A percentile compares a stretch with the other conserved stretches of the same genome.
Evolutionary conservation across 2,797 vertebrate species (phyloP).

Genomic region (Liparis tanakae): DNA sequence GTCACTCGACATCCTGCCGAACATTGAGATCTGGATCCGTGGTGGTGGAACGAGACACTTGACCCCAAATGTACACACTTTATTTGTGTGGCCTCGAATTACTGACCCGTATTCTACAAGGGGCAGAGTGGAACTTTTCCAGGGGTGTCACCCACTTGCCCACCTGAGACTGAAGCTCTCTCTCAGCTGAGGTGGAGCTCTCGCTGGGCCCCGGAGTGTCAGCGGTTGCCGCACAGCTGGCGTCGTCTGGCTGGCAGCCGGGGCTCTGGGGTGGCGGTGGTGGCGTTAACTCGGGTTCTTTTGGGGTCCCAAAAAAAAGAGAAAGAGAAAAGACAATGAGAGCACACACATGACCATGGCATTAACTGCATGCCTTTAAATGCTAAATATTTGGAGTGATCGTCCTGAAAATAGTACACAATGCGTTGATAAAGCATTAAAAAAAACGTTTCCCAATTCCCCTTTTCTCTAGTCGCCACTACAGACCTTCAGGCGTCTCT

Average conservation of each 20-base stretch:
- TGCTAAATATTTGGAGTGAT: too few relatives aligned
- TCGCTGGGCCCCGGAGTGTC: conserved; percentile 74
- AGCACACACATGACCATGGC: not conserved
- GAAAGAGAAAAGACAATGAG: conserved; percentile 17
- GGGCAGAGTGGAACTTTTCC: too few relatives aligned
- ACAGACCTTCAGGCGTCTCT: conserved; percentile 65
- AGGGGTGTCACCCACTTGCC: conserved; percentile 18
- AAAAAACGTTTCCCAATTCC: not conserved
- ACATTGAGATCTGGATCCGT: conserved; percentile 14
- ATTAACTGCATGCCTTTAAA: not conserved
- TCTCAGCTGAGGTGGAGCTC: conserved; percentile 62
- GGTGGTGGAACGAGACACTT: conserved; percentile 35
- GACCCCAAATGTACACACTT: conserved; percentile 60
- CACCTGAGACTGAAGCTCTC: conserved; percentile 72
- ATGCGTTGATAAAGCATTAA: not conserved
- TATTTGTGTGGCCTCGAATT: conserved; percentile 57
- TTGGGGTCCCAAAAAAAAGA: conserved; percentile 57
- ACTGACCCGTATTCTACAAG: conserved; percentile 60
- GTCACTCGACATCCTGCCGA: not conserved
- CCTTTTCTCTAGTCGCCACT: conserved; percentile 1
- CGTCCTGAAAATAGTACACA: not conserved
- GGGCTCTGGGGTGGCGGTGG: conserved; percentile 75
- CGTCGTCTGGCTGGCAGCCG: conserved; percentile 78
- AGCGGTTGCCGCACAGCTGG: conserved; percentile 70
- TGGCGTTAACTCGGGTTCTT: conserved; percentile 50